Conservation (phyloP, 2,797 vertebrate species). For the Garrulus glandarius region DNA sequence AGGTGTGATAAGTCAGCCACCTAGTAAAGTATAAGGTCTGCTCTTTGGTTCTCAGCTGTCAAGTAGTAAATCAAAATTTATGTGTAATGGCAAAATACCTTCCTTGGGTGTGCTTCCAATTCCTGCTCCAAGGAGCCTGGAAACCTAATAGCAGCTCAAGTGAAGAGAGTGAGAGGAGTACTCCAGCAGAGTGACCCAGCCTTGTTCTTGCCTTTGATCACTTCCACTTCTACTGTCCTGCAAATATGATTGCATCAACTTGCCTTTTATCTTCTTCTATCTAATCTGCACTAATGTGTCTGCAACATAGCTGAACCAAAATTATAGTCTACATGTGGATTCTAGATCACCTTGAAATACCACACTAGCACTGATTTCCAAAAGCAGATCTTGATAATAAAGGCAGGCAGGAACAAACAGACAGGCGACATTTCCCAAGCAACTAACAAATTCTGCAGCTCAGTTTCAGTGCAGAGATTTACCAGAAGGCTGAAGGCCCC, state of each 20-base stretch:
- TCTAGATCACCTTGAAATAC: conserved; percentile 19
- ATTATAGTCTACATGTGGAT: neutral
- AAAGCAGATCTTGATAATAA: neutral
- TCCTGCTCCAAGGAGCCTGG: neutral
- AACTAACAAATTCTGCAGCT: neutral
- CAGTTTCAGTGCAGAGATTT: neutral
- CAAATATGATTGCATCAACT: neutral
- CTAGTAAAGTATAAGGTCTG: neutral
- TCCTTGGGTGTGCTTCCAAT: neutral
- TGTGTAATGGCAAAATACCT: neutral
- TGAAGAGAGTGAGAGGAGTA: neutral
- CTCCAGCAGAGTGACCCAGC: neutral
- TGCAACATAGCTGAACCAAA: neutral
- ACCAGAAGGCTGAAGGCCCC: neutral
- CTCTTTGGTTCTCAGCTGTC: neutral
- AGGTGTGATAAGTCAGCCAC: neutral
- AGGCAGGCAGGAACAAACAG: neutral
- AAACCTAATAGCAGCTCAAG: conserved; percentile 6
- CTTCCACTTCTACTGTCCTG: neutral
- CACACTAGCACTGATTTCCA: neutral
- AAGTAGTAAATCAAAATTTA: neutral
- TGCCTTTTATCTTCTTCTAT: conserved; percentile 34
- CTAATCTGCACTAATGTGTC: neutral
- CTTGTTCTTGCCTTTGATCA: neutral
- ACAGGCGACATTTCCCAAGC: neutral